phyloP scores from a whole-genome alignment of 2,888 invertebrate species.

The Chymomyza caudatula region DNA sequence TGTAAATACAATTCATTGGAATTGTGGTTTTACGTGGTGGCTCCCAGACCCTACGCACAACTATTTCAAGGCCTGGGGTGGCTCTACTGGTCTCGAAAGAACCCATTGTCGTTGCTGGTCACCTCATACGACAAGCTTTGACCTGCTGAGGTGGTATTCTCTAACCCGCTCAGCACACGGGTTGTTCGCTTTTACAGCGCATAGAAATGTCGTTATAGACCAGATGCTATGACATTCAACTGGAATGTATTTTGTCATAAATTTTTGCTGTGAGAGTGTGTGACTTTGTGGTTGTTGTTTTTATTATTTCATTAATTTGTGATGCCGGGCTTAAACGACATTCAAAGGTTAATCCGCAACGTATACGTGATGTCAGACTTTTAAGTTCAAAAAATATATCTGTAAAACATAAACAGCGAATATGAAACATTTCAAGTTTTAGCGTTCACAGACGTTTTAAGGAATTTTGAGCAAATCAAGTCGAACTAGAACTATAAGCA shows the following conservation, averaged over 20 bases:
- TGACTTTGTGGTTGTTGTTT: slow-evolving; percentile 18
- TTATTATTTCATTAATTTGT: slow-evolving; percentile 36
- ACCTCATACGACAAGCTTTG: too few relatives aligned
- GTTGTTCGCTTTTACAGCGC: background rate
- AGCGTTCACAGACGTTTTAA: background rate
- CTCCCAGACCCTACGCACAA: too few relatives aligned
- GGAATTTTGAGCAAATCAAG: background rate
- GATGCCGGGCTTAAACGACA: slow-evolving; percentile 44
- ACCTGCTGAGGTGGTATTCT: too few relatives aligned
- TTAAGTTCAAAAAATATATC: slow-evolving; percentile 57
- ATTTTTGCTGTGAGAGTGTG: background rate
- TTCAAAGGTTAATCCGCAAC: slow-evolving; percentile 48
- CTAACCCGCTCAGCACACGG: too few relatives aligned
- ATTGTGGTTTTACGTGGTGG: too few relatives aligned
- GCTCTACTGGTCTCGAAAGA: too few relatives aligned
- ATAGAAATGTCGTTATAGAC: background rate
- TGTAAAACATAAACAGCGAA: background rate
- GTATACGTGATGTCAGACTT: slow-evolving; percentile 60
- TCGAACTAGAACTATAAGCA: background rate
- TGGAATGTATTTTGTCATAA: slow-evolving; percentile 32
- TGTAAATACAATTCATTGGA: too few relatives aligned
- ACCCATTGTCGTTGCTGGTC: too few relatives aligned
- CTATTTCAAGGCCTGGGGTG: too few relatives aligned
- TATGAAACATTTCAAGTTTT: slow-evolving; percentile 10
- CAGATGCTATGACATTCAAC: slow-evolving; percentile 33